Evolutionary conservation across 2,888 invertebrate species (phyloP).

Genomic region (Hyposoter didymator): DNA sequence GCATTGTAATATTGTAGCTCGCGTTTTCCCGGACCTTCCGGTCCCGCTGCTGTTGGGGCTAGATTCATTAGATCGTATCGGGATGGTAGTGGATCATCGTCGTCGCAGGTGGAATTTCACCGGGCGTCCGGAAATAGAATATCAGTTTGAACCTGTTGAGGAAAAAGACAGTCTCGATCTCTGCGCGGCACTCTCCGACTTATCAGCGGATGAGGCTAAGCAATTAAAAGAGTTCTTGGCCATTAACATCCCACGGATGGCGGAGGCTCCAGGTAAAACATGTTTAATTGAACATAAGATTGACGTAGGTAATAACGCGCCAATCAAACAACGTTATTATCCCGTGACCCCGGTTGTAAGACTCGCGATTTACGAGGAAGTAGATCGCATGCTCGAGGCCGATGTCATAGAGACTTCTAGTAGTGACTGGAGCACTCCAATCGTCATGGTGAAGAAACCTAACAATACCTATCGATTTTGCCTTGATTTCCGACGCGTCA

Average conservation of each 20-base stretch:
- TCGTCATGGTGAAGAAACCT: constrained; percentile 62
- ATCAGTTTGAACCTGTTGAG: neutral
- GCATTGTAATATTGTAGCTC: neutral
- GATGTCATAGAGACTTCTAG: neutral
- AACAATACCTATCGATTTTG: constrained; percentile 59
- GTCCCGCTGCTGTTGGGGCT: constrained; percentile 9
- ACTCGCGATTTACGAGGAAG: constrained; percentile 2
- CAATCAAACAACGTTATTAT: constrained; percentile 14
- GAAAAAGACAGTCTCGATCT: neutral
- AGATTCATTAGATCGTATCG: neutral
- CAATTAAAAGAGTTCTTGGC: neutral
- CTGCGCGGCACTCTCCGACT: neutral
- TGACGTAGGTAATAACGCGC: neutral
- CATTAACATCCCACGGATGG: neutral
- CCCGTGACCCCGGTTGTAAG: constrained; percentile 24
- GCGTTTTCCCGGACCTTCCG: constrained; percentile 6
- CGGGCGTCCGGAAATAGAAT: neutral
- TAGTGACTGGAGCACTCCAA: constrained; percentile 11
- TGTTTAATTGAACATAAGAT: neutral
- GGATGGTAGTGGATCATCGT: constrained; percentile 9
- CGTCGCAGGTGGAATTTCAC: neutral
- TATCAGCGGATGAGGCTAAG: neutral
- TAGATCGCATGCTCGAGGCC: constrained; percentile 1
- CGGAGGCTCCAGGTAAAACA: neutral
- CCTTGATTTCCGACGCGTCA: constrained; percentile 65